Evolutionary conservation across 2,888 invertebrate genomes (phyloP).

Genomic region (Geophilus truncorum): DNA sequence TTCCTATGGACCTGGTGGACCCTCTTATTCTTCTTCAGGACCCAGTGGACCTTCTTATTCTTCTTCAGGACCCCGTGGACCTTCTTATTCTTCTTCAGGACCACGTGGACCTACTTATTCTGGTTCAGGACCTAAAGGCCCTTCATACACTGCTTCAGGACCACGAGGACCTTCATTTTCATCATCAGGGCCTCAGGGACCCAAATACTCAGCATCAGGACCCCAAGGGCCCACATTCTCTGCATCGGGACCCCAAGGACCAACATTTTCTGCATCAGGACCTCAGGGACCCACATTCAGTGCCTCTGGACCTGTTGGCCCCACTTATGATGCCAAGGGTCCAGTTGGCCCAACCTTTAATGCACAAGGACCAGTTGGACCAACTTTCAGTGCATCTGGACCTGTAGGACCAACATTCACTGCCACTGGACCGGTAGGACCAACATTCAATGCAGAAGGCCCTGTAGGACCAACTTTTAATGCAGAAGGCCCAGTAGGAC

Average conservation of each 20-base stretch:
- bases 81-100: not conserved
- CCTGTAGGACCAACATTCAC: not conserved
- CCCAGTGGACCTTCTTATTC: not conserved
- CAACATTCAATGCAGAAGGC: not conserved
- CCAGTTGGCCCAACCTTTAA: not conserved
- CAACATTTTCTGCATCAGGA: conserved; percentile 4
- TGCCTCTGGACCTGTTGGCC: not conserved
- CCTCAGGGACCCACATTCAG: conserved; percentile 18
- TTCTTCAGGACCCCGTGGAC: not conserved
- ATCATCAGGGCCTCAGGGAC: no score
- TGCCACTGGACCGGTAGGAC: not conserved
- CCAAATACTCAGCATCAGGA: not conserved
- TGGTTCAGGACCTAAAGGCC: conserved; percentile 12
- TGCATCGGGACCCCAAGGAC: conserved; percentile 8
- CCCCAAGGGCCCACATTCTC: conserved; percentile 19
- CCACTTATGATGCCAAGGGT: not conserved
- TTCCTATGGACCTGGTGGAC: conserved; percentile 14
- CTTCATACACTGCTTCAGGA: not conserved
- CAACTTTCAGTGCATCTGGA: not conserved
- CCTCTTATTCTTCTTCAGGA: not conserved
- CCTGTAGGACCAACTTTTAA: no score
- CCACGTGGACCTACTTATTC: not conserved
- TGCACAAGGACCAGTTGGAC: not conserved
- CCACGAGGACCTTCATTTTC: conserved; percentile 31
- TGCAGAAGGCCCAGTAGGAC: no score